Base-by-base conservation (phyloP, 1,140 invertebrate species). In the Cyclargus thomasi region DNA sequence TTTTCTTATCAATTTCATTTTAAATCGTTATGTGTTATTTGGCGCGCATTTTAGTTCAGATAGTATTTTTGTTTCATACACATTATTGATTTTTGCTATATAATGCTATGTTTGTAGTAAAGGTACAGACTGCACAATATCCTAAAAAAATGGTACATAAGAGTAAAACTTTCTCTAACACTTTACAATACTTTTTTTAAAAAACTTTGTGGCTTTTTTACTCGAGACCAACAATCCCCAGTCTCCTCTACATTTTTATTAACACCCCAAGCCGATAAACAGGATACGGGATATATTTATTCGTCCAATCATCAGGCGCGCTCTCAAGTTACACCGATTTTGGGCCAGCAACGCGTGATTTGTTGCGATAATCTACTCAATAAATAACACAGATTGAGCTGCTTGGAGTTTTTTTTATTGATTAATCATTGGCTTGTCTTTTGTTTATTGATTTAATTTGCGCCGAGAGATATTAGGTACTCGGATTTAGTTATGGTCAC, bases 231-330 rank as follows among this genome's bases (percentile, higher is more conserved):
- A 22, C 39, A 57, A 35, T n/a, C 65, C 83, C 80, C 18, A 57
- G 0, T 22, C 39, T 78, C 76, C 87, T 70, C 82, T 85, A 88
- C 85, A 88, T 90, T 90, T 90, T 90, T 90, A 90, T 90, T 90
- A 88, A 90, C 85, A 88, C 87, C 85, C 81, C 75, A 79, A 82
- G 75, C 79, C 68, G 85, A 88, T 88, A 86, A 88, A 88, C 85
- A 86, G 85, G 85, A 90, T 88, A 88, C 81, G 78, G 86, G 79
- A 90, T 90, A 90, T 86, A 90, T 88, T 90, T 90, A 90, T 90
- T 90, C 87, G 85, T 85, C 81, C 86, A 90, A 88, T 90, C 87
- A 88, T 87, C 87, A 78, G 83, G 83, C 84, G 82, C 75, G 84
- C 86, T 88, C 87, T 90, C 87, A 70, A 72, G 83, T 90, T 90